A percentile compares a stretch with the other conserved stretches of the same genome.
These are phyloP conservation scores for Standfussiana lucernea DNA, from an alignment of 2,888 invertebrate genomes.

Conservation along the genomic window DNA sequence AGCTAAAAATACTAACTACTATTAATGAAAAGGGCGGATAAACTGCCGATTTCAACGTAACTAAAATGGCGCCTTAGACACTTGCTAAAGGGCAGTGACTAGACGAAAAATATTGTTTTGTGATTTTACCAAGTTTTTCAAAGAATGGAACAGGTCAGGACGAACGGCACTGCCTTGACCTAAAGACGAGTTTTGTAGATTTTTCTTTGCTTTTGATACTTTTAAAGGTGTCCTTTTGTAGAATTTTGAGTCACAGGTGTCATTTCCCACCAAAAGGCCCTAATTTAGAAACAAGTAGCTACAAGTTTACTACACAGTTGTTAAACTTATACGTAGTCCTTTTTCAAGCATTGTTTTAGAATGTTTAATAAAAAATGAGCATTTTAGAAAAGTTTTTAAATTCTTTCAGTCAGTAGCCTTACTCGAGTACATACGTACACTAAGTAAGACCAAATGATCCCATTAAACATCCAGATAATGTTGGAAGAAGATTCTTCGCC, in stretches of 20 bases:
- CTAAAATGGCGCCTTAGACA: conserved; percentile 9
- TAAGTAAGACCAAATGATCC: not conserved
- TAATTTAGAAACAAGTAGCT: conserved; percentile 1
- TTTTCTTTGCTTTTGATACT: conserved; percentile 32
- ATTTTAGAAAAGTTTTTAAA: too few relatives aligned
- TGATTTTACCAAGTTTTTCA: conserved; percentile 60
- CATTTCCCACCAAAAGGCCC: conserved; percentile 27
- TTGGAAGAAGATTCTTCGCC: not conserved
- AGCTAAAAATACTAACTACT: not conserved
- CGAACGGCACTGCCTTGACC: conserved; percentile 72
- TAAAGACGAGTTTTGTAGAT: conserved; percentile 61
- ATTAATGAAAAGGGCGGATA: not conserved
- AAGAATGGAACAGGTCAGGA: conserved; percentile 66
- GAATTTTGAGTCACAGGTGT: conserved; percentile 28
- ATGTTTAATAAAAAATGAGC: not conserved
- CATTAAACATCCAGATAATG: too few relatives aligned
- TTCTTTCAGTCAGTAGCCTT: not conserved
- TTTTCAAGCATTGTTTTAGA: not conserved
- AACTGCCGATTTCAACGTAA: not conserved
- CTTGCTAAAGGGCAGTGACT: conserved; percentile 61
- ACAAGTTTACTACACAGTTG: not conserved
- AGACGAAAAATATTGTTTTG: conserved; percentile 61
- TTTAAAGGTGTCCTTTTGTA: conserved; percentile 14
- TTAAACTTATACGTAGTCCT: conserved; percentile 1
- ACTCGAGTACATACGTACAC: not conserved